These are phyloP conservation scores for Pachycephus smyrnensis DNA, from an alignment of 2,888 invertebrate species.

Conservation along the genomic window DNA sequence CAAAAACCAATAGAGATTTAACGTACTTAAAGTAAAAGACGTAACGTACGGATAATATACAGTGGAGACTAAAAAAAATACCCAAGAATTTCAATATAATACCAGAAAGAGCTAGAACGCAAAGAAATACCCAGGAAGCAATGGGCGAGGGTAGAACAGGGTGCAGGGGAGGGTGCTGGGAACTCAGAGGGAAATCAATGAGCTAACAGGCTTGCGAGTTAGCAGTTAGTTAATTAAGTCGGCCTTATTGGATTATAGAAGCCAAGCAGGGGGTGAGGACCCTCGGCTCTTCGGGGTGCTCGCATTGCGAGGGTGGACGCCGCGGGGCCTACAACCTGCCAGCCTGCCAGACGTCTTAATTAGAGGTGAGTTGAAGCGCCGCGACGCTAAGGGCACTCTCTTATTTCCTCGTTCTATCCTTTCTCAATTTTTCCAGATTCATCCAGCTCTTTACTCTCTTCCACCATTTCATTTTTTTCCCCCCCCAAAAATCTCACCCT, in stretches of 20 bases:
- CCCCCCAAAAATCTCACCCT: no score
- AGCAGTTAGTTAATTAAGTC: slow-evolving; percentile 66
- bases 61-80: no score
- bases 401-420: slow-evolving; percentile 7
- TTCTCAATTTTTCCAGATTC: neutral
- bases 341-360: slow-evolving; percentile 63
- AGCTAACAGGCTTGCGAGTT: slow-evolving; percentile 66
- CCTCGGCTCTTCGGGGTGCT: slow-evolving; percentile 38
- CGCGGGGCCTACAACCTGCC: slow-evolving; percentile 55
- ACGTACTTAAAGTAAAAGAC: no score
- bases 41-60: no score
- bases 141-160: slow-evolving; percentile 20
- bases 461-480: no score
- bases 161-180: slow-evolving; percentile 20
- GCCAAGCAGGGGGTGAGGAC: slow-evolving; percentile 46
- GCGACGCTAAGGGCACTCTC: slow-evolving; percentile 40
- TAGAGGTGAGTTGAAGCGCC: slow-evolving; percentile 61
- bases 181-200: slow-evolving; percentile 59
- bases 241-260: slow-evolving; percentile 66
- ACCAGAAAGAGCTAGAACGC: neutral
- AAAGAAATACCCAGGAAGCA: slow-evolving; percentile 13
- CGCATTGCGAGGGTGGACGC: slow-evolving; percentile 57
- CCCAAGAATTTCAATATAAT: neutral
- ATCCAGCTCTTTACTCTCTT: no score
- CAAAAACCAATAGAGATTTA: no score